Conservation (phyloP, 2,797 vertebrate species). For the Myotis findleyi region DNA sequence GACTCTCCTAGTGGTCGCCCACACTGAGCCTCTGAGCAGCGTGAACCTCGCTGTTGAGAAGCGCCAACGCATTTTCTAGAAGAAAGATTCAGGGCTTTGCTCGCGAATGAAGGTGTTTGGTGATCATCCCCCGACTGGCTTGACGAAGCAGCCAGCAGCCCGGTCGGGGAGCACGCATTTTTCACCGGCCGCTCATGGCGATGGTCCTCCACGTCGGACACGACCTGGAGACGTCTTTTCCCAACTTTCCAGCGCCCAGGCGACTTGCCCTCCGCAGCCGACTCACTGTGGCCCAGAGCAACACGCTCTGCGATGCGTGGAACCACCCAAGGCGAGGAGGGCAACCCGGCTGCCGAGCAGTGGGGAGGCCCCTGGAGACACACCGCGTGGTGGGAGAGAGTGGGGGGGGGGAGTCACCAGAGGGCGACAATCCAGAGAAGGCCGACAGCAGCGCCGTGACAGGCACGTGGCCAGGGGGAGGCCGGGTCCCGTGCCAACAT, state of each 20-base stretch:
- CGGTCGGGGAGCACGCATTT: not conserved
- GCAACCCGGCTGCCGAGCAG: accelerated
- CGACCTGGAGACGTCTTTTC: not conserved
- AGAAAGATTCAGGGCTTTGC: not conserved
- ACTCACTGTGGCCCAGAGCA: not conserved
- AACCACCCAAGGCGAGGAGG: not conserved
- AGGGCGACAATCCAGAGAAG: not conserved
- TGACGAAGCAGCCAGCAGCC: not conserved
- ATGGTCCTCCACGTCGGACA: not conserved
- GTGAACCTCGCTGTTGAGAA: not conserved
- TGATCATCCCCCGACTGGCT: not conserved
- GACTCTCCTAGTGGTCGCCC: not conserved
- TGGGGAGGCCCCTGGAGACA: not conserved
- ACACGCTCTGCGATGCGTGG: not conserved
- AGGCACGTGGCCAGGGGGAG: not conserved
- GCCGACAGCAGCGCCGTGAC: not conserved
- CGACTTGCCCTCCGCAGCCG: not conserved
- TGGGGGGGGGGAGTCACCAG: not conserved
- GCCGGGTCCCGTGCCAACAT: slow-evolving; percentile 73
- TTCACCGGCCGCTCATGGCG: not conserved
- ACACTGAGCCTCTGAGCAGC: not conserved
- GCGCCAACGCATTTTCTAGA: not conserved
- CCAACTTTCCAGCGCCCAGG: not conserved
- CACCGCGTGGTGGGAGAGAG: not conserved
- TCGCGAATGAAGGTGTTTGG: not conserved